Base-by-base conservation (phyloP, 2,888 invertebrate genomes). In the Andrena hattorfiana region DNA sequence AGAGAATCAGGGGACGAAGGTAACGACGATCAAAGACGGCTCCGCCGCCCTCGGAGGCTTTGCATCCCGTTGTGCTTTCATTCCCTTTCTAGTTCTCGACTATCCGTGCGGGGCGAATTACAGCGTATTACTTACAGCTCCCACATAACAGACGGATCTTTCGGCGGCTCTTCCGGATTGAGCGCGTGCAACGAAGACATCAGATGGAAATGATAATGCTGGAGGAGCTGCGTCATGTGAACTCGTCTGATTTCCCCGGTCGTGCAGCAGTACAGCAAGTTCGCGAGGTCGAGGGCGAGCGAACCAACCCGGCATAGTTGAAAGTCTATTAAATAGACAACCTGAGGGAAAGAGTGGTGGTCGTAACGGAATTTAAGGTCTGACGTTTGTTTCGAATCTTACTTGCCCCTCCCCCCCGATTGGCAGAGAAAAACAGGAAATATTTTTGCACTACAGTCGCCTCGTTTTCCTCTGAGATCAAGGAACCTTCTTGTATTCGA, bases 231-330 rank as follows among this genome's bases (percentile, higher is more conserved):
- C 0, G 94, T 91, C 89, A 96, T 94, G 87, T 96, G 95, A 3
- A 94, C 94, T 23, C 94, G 94, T n/a, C 97, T 94, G 92, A 96
- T 95, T 62, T 95, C 94, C 85, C 96, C 95, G 35, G 95, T 95
- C 42, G 97, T 95, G 87, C 97, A 97, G 83, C 96, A 95, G 89
- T 96, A 97, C 81, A 97, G 93, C 35, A 97, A 93, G 94, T 96
- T 96, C 1, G 95, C 96, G 87, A 97, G 94, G 92, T 97, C 97
- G 63, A 97, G 93, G 0, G 96, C 96, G 66, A 96, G 96, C 0
- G 97, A 97, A 35, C 96, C 96, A 87, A 97, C 96, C 20, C 97
- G 95, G 26, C 95, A 95, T 73, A 96, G 92, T 93, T 97, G 97
- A 92, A 97, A 97, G 91, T 97, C 97, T 35, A 97, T 95, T 68